Evolutionary conservation across 2,888 invertebrate genomes (phyloP), one percentile per base, ranked within the genome.

Genomic region (Drosophila meridiana): DNA sequence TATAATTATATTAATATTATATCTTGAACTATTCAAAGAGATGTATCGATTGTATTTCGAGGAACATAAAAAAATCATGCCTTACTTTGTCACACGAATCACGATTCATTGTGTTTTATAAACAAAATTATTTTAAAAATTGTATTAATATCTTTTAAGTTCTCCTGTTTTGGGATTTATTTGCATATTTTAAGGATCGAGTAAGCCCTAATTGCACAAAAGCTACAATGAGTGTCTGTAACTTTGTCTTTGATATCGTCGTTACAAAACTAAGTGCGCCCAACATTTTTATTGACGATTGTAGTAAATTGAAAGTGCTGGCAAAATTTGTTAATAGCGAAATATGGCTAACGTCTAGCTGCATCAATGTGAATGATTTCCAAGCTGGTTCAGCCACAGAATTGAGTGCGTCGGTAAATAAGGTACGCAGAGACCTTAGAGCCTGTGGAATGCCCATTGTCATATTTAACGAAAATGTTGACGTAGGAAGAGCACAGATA

Each of bases 281-380:
- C 0, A 40, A 50, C 2, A n/a, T 42, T 1, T 9, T 50, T 26
- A 69, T 83, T 8, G 60, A 67, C 9, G 73, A 90, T 62, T 65
- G 67, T 0, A 69, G 66, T 0, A 69, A 76, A 13, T 70, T 92
- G 2, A 30, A 73, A 4, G 80, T 91, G 0, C 74, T 78, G 3
- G 76, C 76, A 0, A 59, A 42, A 11, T 89, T 92, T n/a, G 83
- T 89, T 63, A 70, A 58, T 2, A 73, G 58, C 0, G 32, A 66
- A 2, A 58, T 92, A 3, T 55, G 59, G 0, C 82, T 92, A n/a
- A 83, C 87, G 20, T 69, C 75, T 0, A 90, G 86, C 64, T 88
- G 87, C 8, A 89, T 91, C 8, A 91, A 92, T 79, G 80, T 87
- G 0, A 68, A 65, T 2, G 91, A 92, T 11, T 92, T 92, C 20